Percentiles rank a stretch among this genome's conserved stretches.
phyloP scores from a whole-genome alignment of 2,113 vertebrate species.

The Panthera tigris region DNA sequence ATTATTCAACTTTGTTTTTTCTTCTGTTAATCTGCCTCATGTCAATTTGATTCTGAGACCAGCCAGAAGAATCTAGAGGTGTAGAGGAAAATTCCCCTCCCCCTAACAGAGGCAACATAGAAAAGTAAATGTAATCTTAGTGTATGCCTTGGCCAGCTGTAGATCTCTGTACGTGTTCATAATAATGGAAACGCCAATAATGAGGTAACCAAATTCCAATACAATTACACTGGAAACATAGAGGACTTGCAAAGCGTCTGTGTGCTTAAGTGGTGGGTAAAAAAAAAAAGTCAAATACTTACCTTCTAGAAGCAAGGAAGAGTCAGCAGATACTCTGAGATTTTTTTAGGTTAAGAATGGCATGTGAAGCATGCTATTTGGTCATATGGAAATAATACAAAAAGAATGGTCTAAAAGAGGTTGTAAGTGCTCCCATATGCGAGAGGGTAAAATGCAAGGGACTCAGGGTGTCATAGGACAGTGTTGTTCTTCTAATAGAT shows the following conservation, averaged over 20 bases:
- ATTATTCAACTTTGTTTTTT: neutral
- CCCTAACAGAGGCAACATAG: neutral
- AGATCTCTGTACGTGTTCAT: neutral
- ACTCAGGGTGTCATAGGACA: neutral
- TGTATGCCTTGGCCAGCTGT: neutral
- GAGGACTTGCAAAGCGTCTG: neutral
- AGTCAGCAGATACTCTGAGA: neutral
- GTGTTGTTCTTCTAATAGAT: neutral
- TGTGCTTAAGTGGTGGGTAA: neutral
- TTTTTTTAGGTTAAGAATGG: neutral
- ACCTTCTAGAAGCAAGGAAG: neutral
- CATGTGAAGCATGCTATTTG: neutral
- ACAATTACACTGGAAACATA: neutral
- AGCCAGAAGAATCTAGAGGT: neutral
- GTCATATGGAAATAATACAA: neutral
- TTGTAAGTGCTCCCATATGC: neutral
- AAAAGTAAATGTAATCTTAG: neutral
- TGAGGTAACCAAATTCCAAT: neutral
- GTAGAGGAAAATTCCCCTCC: neutral
- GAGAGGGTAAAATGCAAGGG: neutral
- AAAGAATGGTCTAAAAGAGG: neutral
- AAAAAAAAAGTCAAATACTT: neutral
- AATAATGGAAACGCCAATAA: neutral
- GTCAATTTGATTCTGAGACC: neutral
- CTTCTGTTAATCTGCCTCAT: neutral